Conservation (phyloP, 2,888 invertebrate species). For the Theretra japonica region DNA sequence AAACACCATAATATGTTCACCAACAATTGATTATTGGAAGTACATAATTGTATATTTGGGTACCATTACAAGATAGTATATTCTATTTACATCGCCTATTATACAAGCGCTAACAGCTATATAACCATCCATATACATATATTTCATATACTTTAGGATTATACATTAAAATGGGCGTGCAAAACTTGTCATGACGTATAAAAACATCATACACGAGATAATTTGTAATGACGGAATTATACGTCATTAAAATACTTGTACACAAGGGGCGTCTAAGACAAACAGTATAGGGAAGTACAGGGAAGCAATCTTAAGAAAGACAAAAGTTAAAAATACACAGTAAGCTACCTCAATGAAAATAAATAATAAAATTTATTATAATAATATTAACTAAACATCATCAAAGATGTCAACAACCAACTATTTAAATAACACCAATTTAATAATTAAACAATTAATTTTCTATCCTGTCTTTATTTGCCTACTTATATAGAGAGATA, state of each 20-base stretch:
- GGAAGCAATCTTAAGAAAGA: too few relatives aligned
- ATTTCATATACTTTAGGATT: background rate
- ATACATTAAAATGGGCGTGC: background rate
- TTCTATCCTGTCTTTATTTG: background rate
- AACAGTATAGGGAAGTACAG: background rate
- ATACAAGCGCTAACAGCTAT: conserved; percentile 15
- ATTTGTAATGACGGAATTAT: background rate
- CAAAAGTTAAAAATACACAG: background rate
- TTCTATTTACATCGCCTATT: conserved; percentile 1
- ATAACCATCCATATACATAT: conserved; percentile 15
- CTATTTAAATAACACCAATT: background rate
- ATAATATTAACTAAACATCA: background rate
- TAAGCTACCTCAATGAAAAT: background rate
- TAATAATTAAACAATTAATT: background rate
- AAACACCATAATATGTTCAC: background rate
- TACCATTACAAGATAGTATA: background rate
- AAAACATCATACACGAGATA: background rate
- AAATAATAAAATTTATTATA: background rate
- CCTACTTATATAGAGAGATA: background rate
- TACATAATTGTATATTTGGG: background rate
- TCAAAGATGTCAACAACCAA: background rate
- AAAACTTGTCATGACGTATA: background rate
- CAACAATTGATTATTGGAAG: conserved; percentile 5
- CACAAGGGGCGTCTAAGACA: background rate
- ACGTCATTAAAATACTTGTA: conserved; percentile 4